Percentiles rank a stretch among this genome's conserved stretches.
phyloP scores from a whole-genome alignment of 2,113 vertebrate genomes.

The Hyaena hyaena region DNA sequence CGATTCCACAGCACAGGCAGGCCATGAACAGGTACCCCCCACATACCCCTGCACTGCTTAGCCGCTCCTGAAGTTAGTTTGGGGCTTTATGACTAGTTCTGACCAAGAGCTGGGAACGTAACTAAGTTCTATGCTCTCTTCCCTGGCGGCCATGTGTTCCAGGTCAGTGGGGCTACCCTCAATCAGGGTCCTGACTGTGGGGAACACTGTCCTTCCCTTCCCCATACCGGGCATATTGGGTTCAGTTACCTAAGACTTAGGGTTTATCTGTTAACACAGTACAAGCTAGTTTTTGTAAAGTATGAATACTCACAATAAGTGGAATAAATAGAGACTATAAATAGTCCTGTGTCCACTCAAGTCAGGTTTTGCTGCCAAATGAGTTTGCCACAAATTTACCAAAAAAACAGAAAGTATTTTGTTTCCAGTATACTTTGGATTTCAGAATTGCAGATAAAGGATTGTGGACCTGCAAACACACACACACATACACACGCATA shows the following conservation, averaged over 20 bases:
- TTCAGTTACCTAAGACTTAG: conserved; percentile 36
- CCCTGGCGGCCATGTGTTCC: background rate
- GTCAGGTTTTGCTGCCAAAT: conserved; percentile 39
- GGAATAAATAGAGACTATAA: conserved; percentile 24
- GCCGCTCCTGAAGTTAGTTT: background rate
- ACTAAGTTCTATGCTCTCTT: background rate
- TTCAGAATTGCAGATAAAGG: conserved; percentile 22
- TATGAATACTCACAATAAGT: conserved; percentile 32
- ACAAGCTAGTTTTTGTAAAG: conserved; percentile 47
- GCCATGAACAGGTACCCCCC: background rate
- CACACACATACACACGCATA: background rate
- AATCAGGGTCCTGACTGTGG: background rate
- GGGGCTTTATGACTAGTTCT: conserved; percentile 36
- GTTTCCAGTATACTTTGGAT: conserved; percentile 37
- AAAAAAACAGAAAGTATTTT: background rate
- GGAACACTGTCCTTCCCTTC: background rate
- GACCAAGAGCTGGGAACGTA: conserved; percentile 11
- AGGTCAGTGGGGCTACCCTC: background rate
- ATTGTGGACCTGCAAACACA: background rate
- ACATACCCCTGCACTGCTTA: background rate
- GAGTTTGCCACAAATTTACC: background rate
- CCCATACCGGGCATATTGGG: background rate
- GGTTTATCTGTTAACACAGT: background rate
- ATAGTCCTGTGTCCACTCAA: background rate
- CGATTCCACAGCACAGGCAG: background rate